Evolutionary conservation across 2,113 vertebrate genomes (phyloP).

Genomic region (Puma concolor): DNA sequence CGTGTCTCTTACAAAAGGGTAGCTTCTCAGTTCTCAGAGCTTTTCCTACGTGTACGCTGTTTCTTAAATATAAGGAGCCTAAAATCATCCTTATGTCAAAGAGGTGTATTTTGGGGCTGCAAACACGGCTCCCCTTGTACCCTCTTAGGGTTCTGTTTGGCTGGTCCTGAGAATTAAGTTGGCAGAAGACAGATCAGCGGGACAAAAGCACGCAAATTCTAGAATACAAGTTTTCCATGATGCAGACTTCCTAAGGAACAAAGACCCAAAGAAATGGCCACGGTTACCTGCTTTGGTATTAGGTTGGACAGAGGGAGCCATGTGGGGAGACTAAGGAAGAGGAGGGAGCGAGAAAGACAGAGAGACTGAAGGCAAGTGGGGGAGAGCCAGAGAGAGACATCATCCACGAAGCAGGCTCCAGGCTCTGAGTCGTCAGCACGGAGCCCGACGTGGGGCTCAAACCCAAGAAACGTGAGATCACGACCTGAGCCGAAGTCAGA

Average conservation of each 20-base stretch:
- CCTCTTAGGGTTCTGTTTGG: background rate
- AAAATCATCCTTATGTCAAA: background rate
- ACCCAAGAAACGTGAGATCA: too few species aligned
- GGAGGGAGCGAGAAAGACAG: too few species aligned
- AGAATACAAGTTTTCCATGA: background rate
- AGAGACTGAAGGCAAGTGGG: too few species aligned
- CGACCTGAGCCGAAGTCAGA: too few species aligned
- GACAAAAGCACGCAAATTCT: background rate
- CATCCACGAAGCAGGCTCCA: too few species aligned
- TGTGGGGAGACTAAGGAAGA: background rate
- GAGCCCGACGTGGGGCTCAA: too few species aligned
- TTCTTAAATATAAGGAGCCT: background rate
- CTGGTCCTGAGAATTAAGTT: background rate
- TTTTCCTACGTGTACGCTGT: background rate
- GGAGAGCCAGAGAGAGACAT: too few species aligned
- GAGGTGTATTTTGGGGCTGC: background rate
- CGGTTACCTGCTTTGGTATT: background rate
- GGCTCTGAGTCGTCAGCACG: too few species aligned
- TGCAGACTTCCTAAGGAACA: background rate
- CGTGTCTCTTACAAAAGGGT: background rate
- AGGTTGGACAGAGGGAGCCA: background rate
- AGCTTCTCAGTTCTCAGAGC: background rate
- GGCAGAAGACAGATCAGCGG: background rate
- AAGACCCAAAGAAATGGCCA: background rate
- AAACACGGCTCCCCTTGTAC: background rate